Conservation (phyloP, 1,140 invertebrate species). For the Rhopalosiphum maidis region DNA sequence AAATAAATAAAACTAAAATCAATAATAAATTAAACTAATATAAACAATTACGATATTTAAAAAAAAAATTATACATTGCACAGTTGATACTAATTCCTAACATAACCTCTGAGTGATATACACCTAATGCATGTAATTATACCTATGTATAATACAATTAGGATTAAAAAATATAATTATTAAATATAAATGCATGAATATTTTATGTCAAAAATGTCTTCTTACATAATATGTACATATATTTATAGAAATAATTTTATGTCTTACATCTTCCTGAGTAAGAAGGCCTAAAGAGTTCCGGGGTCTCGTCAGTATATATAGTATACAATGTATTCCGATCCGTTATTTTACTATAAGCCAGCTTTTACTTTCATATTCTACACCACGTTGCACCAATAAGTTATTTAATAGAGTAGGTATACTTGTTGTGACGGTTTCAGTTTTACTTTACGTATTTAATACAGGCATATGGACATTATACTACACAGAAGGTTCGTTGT, state of each 20-base stretch:
- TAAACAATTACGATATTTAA: too few species aligned
- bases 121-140: too few species aligned
- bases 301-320: constrained; percentile 20
- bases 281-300: background rate
- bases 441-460: constrained; percentile 17
- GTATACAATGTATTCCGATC: background rate
- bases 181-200: background rate
- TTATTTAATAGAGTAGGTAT: constrained; percentile 48
- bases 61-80: background rate
- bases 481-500: background rate
- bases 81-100: background rate
- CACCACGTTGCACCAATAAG: background rate
- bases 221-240: background rate
- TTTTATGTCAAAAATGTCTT: background rate
- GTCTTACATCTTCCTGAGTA: background rate
- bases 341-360: background rate
- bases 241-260: background rate
- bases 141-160: too few species aligned
- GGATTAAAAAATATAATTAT: too few species aligned
- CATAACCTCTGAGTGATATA: background rate
- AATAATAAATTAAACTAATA: too few species aligned
- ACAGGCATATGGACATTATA: background rate
- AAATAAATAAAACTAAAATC: too few species aligned
- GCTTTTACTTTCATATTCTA: constrained; percentile 54
- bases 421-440: constrained; percentile 25